phyloP scores from a whole-genome alignment of 92 coral and sea anemone species.

The Meandrina meandrites region DNA sequence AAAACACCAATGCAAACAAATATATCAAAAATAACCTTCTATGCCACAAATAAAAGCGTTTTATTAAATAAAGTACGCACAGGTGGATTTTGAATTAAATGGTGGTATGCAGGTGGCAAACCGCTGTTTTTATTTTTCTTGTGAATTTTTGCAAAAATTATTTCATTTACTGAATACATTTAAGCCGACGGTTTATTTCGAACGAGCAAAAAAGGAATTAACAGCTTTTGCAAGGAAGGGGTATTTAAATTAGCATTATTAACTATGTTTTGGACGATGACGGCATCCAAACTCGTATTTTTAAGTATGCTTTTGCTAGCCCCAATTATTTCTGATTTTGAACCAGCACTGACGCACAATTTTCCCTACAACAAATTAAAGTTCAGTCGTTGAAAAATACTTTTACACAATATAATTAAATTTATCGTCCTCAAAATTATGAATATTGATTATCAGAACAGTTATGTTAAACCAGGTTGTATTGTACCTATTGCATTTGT shows the following conservation, averaged over 20 bases:
- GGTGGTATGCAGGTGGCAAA: constrained; percentile 39
- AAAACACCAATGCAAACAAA: not conserved
- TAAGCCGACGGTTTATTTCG: not conserved
- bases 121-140: constrained; percentile 1
- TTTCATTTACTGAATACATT: no score
- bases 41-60: not conserved
- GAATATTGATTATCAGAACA: not conserved
- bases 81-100: not conserved
- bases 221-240: not conserved
- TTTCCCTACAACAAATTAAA: not conserved
- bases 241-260: not conserved
- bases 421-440: not conserved
- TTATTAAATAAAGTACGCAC: not conserved
- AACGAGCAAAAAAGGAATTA: not conserved
- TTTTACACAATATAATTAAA: not conserved
- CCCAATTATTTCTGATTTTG: not conserved
- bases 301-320: not conserved
- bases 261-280: not conserved
- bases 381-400: not conserved
- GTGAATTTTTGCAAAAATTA: not conserved
- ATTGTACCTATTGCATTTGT: not conserved
- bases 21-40: not conserved
- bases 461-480: not conserved
- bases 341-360: not conserved
- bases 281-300: not conserved